These are phyloP conservation scores for Drosophila orosa DNA, from an alignment of 1,140 invertebrate species.

Conservation along the genomic window DNA sequence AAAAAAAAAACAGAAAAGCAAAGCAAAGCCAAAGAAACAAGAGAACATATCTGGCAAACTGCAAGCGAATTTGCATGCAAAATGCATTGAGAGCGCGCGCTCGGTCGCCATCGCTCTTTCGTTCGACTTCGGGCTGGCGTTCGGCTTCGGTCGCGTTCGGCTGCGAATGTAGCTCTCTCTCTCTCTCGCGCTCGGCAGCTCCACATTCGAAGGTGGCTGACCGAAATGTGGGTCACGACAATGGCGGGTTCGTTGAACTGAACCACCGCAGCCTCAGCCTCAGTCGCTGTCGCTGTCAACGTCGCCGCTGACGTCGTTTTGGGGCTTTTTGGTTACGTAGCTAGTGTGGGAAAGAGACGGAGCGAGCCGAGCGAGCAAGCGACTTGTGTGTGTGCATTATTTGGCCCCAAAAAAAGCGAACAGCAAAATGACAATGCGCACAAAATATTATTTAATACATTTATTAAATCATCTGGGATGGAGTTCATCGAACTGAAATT, in stretches of 20 bases:
- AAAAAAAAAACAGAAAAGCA: constrained; percentile 5
- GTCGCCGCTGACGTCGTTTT: constrained; percentile 54
- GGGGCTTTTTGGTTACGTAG: constrained; percentile 74
- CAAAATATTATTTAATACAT: constrained; percentile 75
- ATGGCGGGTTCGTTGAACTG: constrained; percentile 84
- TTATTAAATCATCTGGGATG: constrained; percentile 50
- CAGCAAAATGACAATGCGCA: constrained; percentile 33
- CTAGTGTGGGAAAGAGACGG: constrained; percentile 45
- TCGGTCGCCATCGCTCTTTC: constrained; percentile 25
- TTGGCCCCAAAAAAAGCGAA: constrained; percentile 66
- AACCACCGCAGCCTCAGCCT: constrained; percentile 65
- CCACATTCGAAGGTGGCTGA: constrained; percentile 84
- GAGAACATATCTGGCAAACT: constrained; percentile 39
- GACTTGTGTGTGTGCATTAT: constrained; percentile 24
- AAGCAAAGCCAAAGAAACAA: constrained; percentile 8
- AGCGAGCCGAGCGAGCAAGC: constrained; percentile 11
- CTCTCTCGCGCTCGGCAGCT: constrained; percentile 60
- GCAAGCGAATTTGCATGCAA: constrained; percentile 77
- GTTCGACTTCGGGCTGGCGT: constrained; percentile 10
- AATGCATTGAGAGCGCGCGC: constrained; percentile 66
- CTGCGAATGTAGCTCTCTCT: constrained; percentile 26
- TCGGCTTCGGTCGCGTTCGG: constrained; percentile 10
- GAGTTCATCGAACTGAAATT: constrained; percentile 21
- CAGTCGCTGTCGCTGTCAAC: constrained; percentile 45
- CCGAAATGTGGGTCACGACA: constrained; percentile 84